These are phyloP conservation scores for Corythornis leucogaster DNA, from an alignment of 2,797 vertebrate species.

Conservation along the genomic window DNA sequence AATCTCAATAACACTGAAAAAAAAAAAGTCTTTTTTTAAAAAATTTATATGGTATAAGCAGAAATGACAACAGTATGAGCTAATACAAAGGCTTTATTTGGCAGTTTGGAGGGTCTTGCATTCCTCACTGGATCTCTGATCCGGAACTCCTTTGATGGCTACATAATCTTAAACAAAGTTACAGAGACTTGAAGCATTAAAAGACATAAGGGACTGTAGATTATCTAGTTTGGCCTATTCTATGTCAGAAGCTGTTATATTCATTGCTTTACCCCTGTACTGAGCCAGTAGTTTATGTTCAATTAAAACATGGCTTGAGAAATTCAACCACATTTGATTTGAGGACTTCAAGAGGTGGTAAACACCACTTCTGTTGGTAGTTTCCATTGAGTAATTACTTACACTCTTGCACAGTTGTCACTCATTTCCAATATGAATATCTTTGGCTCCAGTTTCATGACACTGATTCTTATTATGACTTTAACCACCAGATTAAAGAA, in stretches of 20 bases:
- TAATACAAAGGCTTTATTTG: neutral
- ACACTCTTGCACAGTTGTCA: constrained; percentile 34
- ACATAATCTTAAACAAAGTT: neutral
- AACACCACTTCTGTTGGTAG: constrained; percentile 41
- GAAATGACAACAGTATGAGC: neutral
- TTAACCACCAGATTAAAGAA: constrained; percentile 57
- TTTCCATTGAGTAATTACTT: constrained; percentile 48
- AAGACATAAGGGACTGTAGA: neutral
- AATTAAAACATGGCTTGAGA: neutral
- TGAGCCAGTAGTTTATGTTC: neutral
- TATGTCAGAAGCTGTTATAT: neutral
- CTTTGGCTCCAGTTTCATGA: constrained; percentile 24
- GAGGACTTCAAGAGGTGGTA: constrained; percentile 36
- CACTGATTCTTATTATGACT: constrained; percentile 55
- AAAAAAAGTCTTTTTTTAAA: neutral
- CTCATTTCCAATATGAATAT: constrained; percentile 24
- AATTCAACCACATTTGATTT: neutral
- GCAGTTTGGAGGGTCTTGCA: neutral
- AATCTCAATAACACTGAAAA: neutral
- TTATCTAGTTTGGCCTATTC: neutral
- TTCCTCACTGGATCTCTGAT: neutral
- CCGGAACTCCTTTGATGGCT: neutral
- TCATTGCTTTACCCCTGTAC: neutral
- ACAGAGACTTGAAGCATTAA: neutral
- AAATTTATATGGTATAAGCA: neutral